phyloP scores from a whole-genome alignment of 2,113 vertebrate genomes.

The Microtus pennsylvanicus region DNA sequence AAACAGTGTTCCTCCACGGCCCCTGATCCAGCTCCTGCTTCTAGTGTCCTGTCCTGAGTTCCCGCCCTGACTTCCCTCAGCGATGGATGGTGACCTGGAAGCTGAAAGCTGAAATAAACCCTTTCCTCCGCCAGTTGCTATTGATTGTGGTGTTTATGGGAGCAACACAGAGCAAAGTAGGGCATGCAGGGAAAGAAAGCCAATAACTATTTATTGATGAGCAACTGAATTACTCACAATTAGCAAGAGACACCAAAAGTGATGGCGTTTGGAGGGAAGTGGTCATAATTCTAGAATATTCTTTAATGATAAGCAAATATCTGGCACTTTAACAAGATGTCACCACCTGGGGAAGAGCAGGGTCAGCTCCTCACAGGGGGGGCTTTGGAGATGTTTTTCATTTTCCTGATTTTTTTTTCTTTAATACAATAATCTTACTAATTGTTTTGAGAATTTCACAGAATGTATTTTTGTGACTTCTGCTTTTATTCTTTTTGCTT shows the following conservation, averaged over 20 bases:
- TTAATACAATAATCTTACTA: not conserved
- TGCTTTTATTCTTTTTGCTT: not conserved
- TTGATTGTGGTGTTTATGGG: not conserved
- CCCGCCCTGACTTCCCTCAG: not conserved
- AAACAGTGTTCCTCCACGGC: not conserved
- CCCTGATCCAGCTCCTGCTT: not conserved
- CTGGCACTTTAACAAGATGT: not conserved
- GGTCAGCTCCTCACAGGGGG: not conserved
- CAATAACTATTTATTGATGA: slow-evolving; percentile 1
- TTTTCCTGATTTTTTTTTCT: not conserved
- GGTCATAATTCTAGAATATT: not conserved
- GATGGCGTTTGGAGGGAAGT: not conserved
- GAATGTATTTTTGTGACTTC: not conserved
- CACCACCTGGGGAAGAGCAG: not conserved
- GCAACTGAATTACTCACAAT: not conserved
- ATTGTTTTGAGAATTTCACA: not conserved
- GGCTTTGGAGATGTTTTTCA: not conserved
- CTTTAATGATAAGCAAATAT: slow-evolving; percentile 8
- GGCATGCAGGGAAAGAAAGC: not conserved
- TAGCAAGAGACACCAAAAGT: slow-evolving; percentile 15
- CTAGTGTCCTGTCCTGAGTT: not conserved
- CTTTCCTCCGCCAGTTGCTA: not conserved
- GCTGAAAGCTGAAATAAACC: not conserved
- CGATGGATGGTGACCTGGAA: not conserved
- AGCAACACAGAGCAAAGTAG: not conserved